Evolutionary conservation across 2,113 vertebrate genomes (phyloP).

Genomic region (Marmota monax): DNA sequence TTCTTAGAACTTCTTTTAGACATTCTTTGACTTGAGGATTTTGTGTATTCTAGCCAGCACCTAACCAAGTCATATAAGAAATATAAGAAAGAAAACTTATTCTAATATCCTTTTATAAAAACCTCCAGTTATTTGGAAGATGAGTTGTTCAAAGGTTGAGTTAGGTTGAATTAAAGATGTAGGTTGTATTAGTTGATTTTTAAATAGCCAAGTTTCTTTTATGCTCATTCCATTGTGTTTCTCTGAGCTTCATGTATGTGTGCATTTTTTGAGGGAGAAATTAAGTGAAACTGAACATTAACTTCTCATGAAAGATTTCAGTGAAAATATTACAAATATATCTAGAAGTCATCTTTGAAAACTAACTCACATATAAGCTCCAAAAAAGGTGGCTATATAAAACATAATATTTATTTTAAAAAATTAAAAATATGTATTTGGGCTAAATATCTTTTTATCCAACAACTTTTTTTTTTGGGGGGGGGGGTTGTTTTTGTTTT

Average conservation of each 20-base stretch:
- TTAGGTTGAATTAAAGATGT: background rate
- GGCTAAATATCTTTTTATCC: background rate
- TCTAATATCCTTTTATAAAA: background rate
- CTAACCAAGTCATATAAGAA: slow-evolving; percentile 93
- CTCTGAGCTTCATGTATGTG: background rate
- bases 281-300: slow-evolving; percentile 17
- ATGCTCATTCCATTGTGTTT: background rate
- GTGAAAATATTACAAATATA: slow-evolving; percentile 36
- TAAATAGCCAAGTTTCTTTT: slow-evolving; percentile 46
- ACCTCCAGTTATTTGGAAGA: slow-evolving; percentile 16
- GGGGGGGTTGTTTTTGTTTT: too few species aligned
- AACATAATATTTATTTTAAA: background rate
- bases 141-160: background rate
- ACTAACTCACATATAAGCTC: slow-evolving; percentile 36
- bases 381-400: slow-evolving; percentile 7
- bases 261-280: background rate
- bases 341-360: background rate
- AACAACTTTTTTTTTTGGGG: too few species aligned
- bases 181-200: slow-evolving; percentile 39
- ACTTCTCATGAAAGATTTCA: slow-evolving; percentile 39
- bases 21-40: slow-evolving; percentile 55
- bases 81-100: too few species aligned
- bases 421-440: slow-evolving; percentile 25
- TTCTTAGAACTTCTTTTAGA: slow-evolving; percentile 37
- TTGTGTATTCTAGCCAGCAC: slow-evolving; percentile 91